Percentiles rank a stretch among this genome's conserved stretches.
These are phyloP conservation scores for Pinna nobilis DNA, from an alignment of 1,140 invertebrate genomes.

Conservation along the genomic window DNA sequence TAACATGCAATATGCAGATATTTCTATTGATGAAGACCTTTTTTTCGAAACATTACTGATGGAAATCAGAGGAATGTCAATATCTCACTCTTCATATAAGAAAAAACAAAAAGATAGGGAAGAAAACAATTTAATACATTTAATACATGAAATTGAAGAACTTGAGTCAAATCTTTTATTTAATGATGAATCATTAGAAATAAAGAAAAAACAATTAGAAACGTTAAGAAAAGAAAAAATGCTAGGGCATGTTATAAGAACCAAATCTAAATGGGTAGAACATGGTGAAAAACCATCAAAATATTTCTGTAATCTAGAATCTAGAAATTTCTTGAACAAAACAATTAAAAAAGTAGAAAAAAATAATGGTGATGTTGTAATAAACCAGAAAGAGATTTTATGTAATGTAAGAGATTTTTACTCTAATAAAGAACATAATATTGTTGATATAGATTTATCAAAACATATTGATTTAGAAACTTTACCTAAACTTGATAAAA, in stretches of 20 bases:
- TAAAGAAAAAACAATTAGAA: conserved; percentile 13
- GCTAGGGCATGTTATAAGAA: conserved; percentile 17
- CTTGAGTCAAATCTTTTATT: neutral
- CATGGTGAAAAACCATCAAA: conserved; percentile 31
- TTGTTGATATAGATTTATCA: neutral
- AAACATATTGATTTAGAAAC: neutral
- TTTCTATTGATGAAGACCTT: neutral
- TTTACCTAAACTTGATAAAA: neutral
- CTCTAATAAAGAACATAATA: neutral
- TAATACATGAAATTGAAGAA: neutral
- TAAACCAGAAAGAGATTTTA: neutral
- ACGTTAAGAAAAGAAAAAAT: conserved; percentile 23
- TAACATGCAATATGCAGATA: neutral
- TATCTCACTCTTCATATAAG: neutral
- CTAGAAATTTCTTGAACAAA: neutral
- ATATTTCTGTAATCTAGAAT: conserved; percentile 22
- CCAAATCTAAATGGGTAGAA: conserved; percentile 29
- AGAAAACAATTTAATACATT: conserved; percentile 7
- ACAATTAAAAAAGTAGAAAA: conserved; percentile 8
- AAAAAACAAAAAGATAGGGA: neutral
- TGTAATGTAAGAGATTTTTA: neutral
- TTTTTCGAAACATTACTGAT: neutral
- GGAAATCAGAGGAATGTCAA: neutral
- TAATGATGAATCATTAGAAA: neutral
- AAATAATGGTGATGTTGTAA: neutral